Evolutionary conservation across 2,888 invertebrate genomes (phyloP), one percentile per base, ranked within the genome.

Genomic region (Orthosia gothica): DNA sequence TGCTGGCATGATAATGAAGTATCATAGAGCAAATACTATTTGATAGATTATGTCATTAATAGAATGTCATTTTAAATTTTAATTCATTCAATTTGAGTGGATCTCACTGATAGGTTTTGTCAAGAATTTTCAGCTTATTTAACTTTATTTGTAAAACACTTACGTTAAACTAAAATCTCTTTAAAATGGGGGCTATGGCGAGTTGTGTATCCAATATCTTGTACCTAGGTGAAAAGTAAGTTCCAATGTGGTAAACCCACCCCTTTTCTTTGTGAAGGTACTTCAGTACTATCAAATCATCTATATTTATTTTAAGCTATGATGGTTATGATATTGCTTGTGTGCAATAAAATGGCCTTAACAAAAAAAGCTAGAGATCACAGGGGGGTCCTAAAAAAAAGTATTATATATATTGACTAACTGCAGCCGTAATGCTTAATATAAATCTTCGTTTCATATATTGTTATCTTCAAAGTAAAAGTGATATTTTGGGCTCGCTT

Each of bases 181-280:
- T 55, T 50, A 77, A 74, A 74, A 87, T 86, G 83, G 86, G 87
- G 26, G 15, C 16, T 32, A 12, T 83, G 50, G 1, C 74, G 18
- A 79, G 85, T 65, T 70, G 68, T n/a, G 0, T 82, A 0, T 83
- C 86, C 23, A 72, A 81, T 68, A 0, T 87, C 18, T 9, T 88
- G 74, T 85, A 85, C 65, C 26, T 81, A 23, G 69, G 71, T 12
- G 89, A 89, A 82, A 88, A 86, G 88, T 88, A 73, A 85, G 88
- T 83, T 12, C 9, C 26, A 26, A 45, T 45, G 5, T 52, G n/a
- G 26, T 67, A 16, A 32, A 40, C 40, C 40, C 40, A 40, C 40
- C 40, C 9, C 40, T 40, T 40, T 40, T 15, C 5, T 18, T 55
- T 15, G 9, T 50, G 26, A 61, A 47, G 15, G 1, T 20, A 23